Conservation (phyloP, 2,888 invertebrate genomes). For the Dione juno region DNA sequence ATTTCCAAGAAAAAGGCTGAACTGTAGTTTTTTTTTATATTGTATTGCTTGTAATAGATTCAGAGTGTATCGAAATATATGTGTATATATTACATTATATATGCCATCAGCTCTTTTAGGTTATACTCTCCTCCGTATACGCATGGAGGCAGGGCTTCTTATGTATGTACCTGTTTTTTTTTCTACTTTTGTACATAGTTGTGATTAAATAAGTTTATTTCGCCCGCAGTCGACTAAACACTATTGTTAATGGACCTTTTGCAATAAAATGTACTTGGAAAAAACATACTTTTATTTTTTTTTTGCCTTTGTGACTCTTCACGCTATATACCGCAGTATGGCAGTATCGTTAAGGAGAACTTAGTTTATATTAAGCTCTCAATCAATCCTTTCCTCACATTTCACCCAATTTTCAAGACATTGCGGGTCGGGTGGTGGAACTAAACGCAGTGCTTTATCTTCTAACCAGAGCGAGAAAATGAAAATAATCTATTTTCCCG, state of each 20-base stretch:
- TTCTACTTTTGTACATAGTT: slow-evolving; percentile 73
- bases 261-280: slow-evolving; percentile 67
- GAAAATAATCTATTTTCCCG: too few relatives aligned
- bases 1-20: slow-evolving; percentile 19
- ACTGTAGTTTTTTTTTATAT: not conserved
- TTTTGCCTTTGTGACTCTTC: not conserved
- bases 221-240: slow-evolving; percentile 80
- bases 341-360: too few relatives aligned
- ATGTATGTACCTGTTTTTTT: slow-evolving; percentile 61
- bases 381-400: too few relatives aligned
- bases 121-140: slow-evolving; percentile 55
- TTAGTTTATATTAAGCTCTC: too few relatives aligned
- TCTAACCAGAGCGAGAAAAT: too few relatives aligned
- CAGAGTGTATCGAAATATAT: not conserved
- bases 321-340: too few relatives aligned
- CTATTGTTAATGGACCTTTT: slow-evolving; percentile 65
- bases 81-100: not conserved
- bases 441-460: too few relatives aligned
- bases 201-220: slow-evolving; percentile 64
- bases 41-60: not conserved
- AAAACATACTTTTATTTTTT: slow-evolving; percentile 44
- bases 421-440: too few relatives aligned
- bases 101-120: not conserved
- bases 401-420: too few relatives aligned
- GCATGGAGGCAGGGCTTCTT: slow-evolving; percentile 51